Base-by-base conservation (phyloP, 2,113 vertebrate genomes). In the Xiphorhynchus elegans region DNA sequence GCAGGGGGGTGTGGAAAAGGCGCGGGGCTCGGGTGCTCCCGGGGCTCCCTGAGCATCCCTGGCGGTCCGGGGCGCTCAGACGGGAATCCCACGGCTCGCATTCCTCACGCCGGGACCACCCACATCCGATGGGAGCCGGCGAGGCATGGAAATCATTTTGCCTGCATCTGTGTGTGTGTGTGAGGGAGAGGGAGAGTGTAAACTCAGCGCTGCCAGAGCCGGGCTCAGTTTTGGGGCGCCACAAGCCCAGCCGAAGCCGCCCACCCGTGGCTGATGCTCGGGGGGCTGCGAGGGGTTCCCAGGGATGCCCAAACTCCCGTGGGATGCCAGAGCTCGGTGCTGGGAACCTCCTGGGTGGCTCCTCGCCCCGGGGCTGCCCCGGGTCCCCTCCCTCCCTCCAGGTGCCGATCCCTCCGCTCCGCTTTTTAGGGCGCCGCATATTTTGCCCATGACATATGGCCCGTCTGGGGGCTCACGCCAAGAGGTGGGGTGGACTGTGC, bases 401-500 rank as follows among this genome's bases (percentile, higher is more conserved):
- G 31, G 46, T 74, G 87, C 95, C 26, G 25, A 56, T 91, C 90
- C 92, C 28, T 98, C 98, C 96, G 75, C 85, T 90, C 94, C 97
- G 75, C 67, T 37, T 94, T 98, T 98, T 97, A 89, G 87, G 97
- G 94, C 47, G 28, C 95, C 28, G 37, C 97, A 97, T 98, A 96
- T 89, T 98, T 98, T 96, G 93, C 94, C 96, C 94, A 94, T 98
- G 98, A 98, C 98, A 98, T 89, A 96, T 82, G 78, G 96, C 68
- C 86, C 73, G 88, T 91, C 70, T 49, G 64, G 94, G 94, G 86
- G 97, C 72, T 95, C 52, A 17, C 37, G 39, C 56, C 94, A 98
- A 98, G 96, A 97, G 95, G 62, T 39, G 97, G 98, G 88, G 49
- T 95, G n/a, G 98, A 98, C 3, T 92, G n/a, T 11, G 9, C 60